These are phyloP conservation scores for Amphiprion percula DNA, from an alignment of 2,113 vertebrate genomes.

Conservation along the genomic window DNA sequence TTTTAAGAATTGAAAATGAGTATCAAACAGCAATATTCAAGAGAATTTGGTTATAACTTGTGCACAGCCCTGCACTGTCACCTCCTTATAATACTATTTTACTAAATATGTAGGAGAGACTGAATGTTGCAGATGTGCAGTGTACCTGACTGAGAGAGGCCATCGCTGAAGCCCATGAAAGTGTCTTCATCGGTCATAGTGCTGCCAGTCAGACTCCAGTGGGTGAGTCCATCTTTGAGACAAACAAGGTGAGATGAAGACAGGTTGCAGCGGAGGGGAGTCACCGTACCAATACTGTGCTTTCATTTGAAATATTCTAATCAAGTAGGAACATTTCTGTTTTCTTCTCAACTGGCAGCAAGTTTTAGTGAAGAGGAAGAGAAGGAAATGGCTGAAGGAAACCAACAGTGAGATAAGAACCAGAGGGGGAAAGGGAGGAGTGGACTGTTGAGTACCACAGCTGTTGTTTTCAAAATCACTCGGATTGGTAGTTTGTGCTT, in stretches of 20 bases:
- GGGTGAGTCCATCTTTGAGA: conserved; percentile 91
- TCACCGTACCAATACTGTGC: conserved; percentile 20
- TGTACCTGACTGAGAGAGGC: conserved; percentile 92
- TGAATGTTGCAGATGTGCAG: background rate
- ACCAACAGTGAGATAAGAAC: conserved; percentile 50
- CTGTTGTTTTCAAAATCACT: conserved; percentile 22
- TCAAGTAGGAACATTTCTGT: conserved; percentile 10
- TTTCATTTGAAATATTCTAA: conserved; percentile 20
- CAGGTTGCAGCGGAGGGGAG: background rate
- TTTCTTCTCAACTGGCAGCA: conserved; percentile 26
- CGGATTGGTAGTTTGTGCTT: background rate
- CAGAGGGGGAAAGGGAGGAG: conserved; percentile 29
- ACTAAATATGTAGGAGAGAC: background rate
- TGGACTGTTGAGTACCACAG: conserved; percentile 22
- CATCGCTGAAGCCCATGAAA: conserved; percentile 93
- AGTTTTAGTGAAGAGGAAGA: conserved; percentile 39
- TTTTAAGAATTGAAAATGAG: background rate
- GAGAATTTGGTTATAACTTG: background rate
- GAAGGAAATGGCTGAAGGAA: conserved; percentile 56
- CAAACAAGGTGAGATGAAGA: conserved; percentile 19
- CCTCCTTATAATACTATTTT: background rate
- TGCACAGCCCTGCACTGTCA: background rate
- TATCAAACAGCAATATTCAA: background rate
- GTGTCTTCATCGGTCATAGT: conserved; percentile 89
- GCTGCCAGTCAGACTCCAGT: conserved; percentile 93